Evolutionary conservation across 1,140 invertebrate genomes (phyloP), one percentile per base, ranked within the genome.

Genomic region (Drosophila pseudoobscura): DNA sequence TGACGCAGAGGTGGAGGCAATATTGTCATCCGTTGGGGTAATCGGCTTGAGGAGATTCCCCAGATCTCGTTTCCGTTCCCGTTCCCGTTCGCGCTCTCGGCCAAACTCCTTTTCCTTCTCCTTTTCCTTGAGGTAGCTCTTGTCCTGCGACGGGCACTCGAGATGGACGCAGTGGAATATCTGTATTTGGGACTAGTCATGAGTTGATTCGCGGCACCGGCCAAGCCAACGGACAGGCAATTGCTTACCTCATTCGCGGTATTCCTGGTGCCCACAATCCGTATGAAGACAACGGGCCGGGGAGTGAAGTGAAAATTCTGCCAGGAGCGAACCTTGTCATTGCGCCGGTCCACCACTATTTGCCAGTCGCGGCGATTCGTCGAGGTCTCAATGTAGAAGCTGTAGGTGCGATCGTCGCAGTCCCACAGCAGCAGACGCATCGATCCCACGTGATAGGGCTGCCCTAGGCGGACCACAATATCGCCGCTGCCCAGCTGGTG

Each of bases 131-230:
- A 88, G 41, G 43, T 78, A 87, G 35, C 15, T 46, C 29, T 87
- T 82, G 62, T 91, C 91, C 59, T 96, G 95, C 13, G 95, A 95
- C 9, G 98, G 98, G 91, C 97, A 98, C 93, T 99, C 98, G 92
- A 99, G 96, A 92, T 99, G 98, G 26, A 99, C 98, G 91, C 97
- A 97, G 91, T 99, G 98, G 92, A 99, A 99, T 49, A 98, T 97
- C 96, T 98, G 64, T 17, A 91, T 80, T 65, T 61, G 49, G 78
- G 54, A 52, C 35, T 39, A 39, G 35, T 39, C 35, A 39, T 9
- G 3, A 1, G 20, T 45, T 43, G 41, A 39, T 2, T 31, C 17
- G 3, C 8, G 15, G 13, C 35, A 15, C 44, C 9, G 35, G 35
- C 20, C 29, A 20, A 22, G 15, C 1, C 1, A 2, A 22, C n/a